Evolutionary conservation across 37 sponge, comb jelly and placozoan species (phyloP).

Genomic region (Dysidea cf. avara): DNA sequence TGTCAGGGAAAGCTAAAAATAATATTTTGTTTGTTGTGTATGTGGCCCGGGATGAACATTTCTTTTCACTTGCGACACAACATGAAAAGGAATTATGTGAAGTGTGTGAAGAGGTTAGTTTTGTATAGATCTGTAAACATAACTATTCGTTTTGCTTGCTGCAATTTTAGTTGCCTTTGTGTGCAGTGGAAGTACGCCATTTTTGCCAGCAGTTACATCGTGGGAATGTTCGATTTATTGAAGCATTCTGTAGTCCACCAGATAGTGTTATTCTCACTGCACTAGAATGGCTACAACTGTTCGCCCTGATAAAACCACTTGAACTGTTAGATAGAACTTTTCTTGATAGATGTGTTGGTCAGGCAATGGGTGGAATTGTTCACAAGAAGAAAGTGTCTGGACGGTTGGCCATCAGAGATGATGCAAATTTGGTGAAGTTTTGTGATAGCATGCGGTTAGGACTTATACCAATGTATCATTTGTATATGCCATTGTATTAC

Average conservation of each 20-base stretch:
- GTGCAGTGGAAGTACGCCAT: constrained; percentile 69
- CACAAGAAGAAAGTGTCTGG: constrained; percentile 40
- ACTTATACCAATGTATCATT: not conserved
- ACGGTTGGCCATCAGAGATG: constrained; percentile 38
- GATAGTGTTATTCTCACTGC: constrained; percentile 38
- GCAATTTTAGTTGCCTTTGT: not conserved
- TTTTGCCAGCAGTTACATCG: constrained; percentile 50
- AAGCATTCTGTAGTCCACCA: constrained; percentile 58
- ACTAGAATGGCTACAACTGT: constrained; percentile 36
- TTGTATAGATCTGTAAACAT: not conserved
- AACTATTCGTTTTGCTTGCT: too few relatives aligned
- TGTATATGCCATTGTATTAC: too few relatives aligned
- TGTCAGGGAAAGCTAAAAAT: constrained; percentile 45
- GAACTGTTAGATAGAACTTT: constrained; percentile 39
- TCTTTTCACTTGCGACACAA: constrained; percentile 65
- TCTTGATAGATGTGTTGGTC: constrained; percentile 53
- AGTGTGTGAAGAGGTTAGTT: constrained; percentile 38
- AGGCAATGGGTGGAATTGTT: constrained; percentile 43
- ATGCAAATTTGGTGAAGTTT: constrained; percentile 35
- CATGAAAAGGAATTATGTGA: constrained; percentile 63
- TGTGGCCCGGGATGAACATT: constrained; percentile 62
- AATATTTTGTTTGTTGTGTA: constrained; percentile 63
- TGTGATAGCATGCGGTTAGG: constrained; percentile 39
- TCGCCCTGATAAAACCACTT: constrained; percentile 24
- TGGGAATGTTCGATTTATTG: constrained; percentile 57